phyloP scores from a whole-genome alignment of 2,113 vertebrate species.

The Coreoperca whiteheadi region DNA sequence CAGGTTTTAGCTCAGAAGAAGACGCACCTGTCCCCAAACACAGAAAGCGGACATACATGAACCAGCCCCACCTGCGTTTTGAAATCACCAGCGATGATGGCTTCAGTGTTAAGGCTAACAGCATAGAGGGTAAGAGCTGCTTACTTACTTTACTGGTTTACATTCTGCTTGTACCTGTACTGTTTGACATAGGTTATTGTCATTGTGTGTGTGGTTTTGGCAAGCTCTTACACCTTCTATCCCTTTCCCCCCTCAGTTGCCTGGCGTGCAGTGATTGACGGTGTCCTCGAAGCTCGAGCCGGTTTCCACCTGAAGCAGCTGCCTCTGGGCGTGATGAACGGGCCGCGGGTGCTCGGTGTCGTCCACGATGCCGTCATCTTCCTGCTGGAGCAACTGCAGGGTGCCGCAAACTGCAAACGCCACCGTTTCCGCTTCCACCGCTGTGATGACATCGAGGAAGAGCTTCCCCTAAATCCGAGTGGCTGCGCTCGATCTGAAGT shows the following conservation, averaged over 20 bases:
- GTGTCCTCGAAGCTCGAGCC: slow-evolving; percentile 90
- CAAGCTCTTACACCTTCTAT: background rate
- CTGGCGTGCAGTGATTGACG: slow-evolving; percentile 90
- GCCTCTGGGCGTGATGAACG: slow-evolving; percentile 87
- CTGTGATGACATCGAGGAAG: slow-evolving; percentile 88
- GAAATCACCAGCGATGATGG: slow-evolving; percentile 93
- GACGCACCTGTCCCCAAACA: slow-evolving; percentile 81
- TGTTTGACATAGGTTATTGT: background rate
- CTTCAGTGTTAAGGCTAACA: slow-evolving; percentile 90
- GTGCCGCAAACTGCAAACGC: slow-evolving; percentile 86
- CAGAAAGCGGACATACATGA: slow-evolving; percentile 78
- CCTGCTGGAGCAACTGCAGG: slow-evolving; percentile 91
- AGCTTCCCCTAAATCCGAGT: slow-evolving; percentile 89
- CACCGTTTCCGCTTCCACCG: slow-evolving; percentile 92
- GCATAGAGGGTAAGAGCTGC: slow-evolving; percentile 87
- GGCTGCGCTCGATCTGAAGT: slow-evolving; percentile 90
- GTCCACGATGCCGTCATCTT: slow-evolving; percentile 92
- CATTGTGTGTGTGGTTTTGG: background rate
- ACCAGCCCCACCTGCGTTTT: slow-evolving; percentile 89
- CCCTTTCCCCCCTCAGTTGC: slow-evolving; percentile 81
- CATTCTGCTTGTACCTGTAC: background rate
- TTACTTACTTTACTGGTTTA: background rate
- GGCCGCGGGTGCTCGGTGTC: slow-evolving; percentile 88
- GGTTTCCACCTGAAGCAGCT: slow-evolving; percentile 88
- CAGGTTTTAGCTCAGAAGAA: slow-evolving; percentile 90